A percentile compares a stretch with the other conserved stretches of the same genome.
Conservation (phyloP, 1,140 invertebrate species). For the Neodiprion pinetum region DNA sequence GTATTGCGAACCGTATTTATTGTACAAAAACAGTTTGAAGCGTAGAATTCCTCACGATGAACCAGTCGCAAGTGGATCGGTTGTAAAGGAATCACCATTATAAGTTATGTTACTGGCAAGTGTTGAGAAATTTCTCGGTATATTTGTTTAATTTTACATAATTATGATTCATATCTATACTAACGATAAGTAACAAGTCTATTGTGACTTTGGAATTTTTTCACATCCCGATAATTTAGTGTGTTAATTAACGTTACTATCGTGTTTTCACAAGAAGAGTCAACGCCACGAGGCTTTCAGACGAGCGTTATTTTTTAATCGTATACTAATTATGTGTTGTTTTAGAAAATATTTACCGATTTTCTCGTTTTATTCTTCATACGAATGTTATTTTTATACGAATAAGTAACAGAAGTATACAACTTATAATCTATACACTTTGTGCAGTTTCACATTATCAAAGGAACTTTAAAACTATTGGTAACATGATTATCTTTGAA, state of each 20-base stretch:
- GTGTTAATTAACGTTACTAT: neutral
- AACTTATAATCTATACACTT: no score
- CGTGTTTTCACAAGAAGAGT: conserved; percentile 65
- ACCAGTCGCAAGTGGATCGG: conserved; percentile 73
- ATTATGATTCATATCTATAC: no score
- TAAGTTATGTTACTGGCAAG: conserved; percentile 54
- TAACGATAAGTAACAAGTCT: neutral
- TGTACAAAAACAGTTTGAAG: conserved; percentile 88
- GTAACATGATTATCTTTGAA: no score
- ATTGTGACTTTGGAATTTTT: conserved; percentile 21
- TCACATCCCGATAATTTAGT: neutral
- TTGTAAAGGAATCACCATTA: conserved; percentile 70
- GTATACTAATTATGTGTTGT: neutral
- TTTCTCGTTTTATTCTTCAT: no score
- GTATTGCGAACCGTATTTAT: conserved; percentile 89
- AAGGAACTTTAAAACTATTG: no score
- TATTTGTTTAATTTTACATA: neutral
- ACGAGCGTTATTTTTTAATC: conserved; percentile 46
- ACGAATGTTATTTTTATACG: no score
- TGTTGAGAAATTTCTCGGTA: conserved; percentile 7
- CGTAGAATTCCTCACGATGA: conserved; percentile 84
- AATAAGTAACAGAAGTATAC: no score
- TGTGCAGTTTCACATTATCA: no score
- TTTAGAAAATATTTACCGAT: no score
- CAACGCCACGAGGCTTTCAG: conserved; percentile 67